Evolutionary conservation across 1,140 invertebrate species (phyloP).

Genomic region (Lanistes nyassanus): DNA sequence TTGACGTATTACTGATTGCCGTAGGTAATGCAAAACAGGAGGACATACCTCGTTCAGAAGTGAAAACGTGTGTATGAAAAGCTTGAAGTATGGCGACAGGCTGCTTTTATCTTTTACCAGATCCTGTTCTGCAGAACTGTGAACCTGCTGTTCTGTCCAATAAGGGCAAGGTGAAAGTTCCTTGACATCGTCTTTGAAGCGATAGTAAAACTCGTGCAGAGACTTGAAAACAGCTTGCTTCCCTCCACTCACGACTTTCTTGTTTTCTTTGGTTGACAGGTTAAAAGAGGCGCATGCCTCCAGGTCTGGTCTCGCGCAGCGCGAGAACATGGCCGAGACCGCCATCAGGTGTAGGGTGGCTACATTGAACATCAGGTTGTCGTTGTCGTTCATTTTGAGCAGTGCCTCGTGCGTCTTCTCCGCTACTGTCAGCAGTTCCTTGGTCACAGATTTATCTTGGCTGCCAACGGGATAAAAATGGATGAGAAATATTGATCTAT

Average conservation of each 20-base stretch:
- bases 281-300: neutral
- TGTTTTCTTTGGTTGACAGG: neutral
- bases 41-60: too few species aligned
- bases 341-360: neutral
- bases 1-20: too few species aligned
- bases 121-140: too few species aligned
- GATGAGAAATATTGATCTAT: too few species aligned
- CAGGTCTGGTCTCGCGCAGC: conserved; percentile 4
- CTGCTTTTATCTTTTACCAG: too few species aligned
- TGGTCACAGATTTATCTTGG: conserved; percentile 2
- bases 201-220: conserved; percentile 1
- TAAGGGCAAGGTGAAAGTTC: too few species aligned
- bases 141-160: too few species aligned
- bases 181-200: neutral
- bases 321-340: conserved; percentile 7
- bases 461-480: neutral
- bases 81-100: too few species aligned
- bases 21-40: too few species aligned
- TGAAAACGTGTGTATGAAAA: too few species aligned
- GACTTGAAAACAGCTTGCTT: conserved; percentile 8
- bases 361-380: neutral
- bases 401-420: neutral
- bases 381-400: neutral
- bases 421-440: neutral
- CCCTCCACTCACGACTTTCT: neutral